These are phyloP conservation scores for Oreochromis spilurus DNA, from an alignment of 2,113 vertebrate genomes.

Conservation along the genomic window DNA sequence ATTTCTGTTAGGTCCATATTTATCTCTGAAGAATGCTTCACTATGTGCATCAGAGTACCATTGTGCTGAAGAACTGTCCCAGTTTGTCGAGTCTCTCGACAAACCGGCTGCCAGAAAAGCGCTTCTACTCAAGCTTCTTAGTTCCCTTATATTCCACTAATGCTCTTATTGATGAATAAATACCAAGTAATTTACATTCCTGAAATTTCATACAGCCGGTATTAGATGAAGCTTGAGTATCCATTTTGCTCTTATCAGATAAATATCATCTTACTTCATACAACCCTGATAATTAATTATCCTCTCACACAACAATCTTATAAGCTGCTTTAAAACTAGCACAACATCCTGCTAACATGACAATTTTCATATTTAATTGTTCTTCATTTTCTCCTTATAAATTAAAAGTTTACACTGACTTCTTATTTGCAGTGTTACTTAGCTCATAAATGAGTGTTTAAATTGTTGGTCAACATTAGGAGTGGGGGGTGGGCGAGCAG, in stretches of 20 bases:
- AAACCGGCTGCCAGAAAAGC: neutral
- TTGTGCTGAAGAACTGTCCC: neutral
- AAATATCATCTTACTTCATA: neutral
- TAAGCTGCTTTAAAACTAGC: neutral
- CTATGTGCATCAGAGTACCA: neutral
- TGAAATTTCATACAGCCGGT: neutral
- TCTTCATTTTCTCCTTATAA: neutral
- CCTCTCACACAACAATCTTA: neutral
- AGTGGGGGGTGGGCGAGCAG: neutral
- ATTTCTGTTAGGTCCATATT: neutral
- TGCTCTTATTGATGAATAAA: constrained; percentile 19
- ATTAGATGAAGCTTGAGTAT: neutral
- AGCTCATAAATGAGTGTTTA: neutral
- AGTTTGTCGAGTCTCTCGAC: neutral
- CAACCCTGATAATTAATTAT: neutral
- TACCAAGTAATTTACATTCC: neutral
- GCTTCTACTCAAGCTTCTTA: neutral
- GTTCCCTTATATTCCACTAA: constrained; percentile 3
- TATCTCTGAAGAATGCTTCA: neutral
- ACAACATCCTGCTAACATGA: neutral
- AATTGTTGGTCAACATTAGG: neutral
- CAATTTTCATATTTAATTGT: rapidly evolving
- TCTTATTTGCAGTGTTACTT: neutral
- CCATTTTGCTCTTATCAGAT: neutral
- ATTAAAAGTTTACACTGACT: neutral